Percentiles rank a stretch among this genome's conserved stretches.
phyloP scores from a whole-genome alignment of 2,888 invertebrate species.

The Acronicta psi region DNA sequence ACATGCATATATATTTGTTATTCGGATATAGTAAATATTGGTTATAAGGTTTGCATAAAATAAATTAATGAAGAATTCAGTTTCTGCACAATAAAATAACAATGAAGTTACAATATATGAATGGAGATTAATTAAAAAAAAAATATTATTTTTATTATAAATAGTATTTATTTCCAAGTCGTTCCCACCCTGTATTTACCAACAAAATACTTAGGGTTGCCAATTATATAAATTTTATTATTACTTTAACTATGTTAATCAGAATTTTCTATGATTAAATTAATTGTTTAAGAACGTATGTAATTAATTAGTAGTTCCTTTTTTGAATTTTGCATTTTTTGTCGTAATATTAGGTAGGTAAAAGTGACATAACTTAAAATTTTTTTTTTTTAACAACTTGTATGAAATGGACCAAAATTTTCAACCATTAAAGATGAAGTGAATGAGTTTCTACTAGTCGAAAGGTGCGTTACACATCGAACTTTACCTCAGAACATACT shows the following conservation, averaged over 20 bases:
- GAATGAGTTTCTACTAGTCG: slow-evolving; percentile 49
- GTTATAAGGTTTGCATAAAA: slow-evolving; percentile 12
- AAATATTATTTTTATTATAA: slow-evolving; percentile 12
- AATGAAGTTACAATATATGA: slow-evolving; percentile 9
- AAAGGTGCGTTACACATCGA: slow-evolving; percentile 62
- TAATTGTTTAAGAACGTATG: too few relatives aligned
- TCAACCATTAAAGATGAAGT: slow-evolving; percentile 54
- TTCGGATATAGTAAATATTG: background rate
- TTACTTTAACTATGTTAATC: too few relatives aligned
- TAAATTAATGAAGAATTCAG: slow-evolving; percentile 1
- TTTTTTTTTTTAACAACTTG: slow-evolving; percentile 22
- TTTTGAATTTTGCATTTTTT: slow-evolving; percentile 1
- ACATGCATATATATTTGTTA: slow-evolving; percentile 35
- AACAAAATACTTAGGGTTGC: slow-evolving; percentile 11
- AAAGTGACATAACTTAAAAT: slow-evolving; percentile 9
- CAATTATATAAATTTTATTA: slow-evolving; percentile 10
- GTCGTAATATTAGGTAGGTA: slow-evolving; percentile 10
- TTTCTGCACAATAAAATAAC: background rate
- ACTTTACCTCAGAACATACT: slow-evolving; percentile 70
- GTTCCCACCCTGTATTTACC: slow-evolving; percentile 20
- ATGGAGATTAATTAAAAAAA: slow-evolving; percentile 11
- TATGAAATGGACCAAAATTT: slow-evolving; percentile 49
- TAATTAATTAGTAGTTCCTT: background rate
- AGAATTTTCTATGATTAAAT: too few relatives aligned
- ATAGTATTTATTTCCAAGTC: slow-evolving; percentile 12